These are phyloP conservation scores for Sterna hirundo DNA, from an alignment of 2,113 vertebrate genomes.

Conservation along the genomic window DNA sequence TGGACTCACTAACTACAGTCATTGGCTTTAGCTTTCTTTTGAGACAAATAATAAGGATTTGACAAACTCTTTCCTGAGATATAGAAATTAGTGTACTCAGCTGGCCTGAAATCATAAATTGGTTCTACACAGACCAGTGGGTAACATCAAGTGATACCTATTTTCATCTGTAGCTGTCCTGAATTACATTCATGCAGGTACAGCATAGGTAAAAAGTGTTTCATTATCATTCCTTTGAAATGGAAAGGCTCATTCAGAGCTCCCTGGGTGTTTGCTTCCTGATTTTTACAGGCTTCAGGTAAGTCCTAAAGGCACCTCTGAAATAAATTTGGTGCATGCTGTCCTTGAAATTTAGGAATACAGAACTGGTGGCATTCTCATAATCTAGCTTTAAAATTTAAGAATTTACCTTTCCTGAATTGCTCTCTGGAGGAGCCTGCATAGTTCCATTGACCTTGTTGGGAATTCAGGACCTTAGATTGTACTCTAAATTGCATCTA, in stretches of 20 bases:
- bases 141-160: neutral
- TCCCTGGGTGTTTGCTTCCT: neutral
- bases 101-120: neutral
- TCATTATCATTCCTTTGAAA: constrained; percentile 1
- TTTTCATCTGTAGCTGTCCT: neutral
- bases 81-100: neutral
- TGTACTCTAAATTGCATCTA: neutral
- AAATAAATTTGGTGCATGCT: neutral
- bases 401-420: neutral
- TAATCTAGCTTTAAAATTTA: neutral
- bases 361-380: neutral
- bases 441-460: neutral
- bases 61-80: neutral
- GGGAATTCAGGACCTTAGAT: neutral
- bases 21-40: neutral
- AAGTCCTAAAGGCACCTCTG: neutral
- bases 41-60: neutral
- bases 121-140: neutral
- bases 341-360: constrained; percentile 8
- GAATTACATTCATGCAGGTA: neutral
- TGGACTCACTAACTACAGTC: neutral
- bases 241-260: neutral
- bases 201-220: neutral
- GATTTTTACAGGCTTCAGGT: neutral
- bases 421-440: neutral